phyloP scores from a whole-genome alignment of 2,797 vertebrate genomes.

The Brachymystax lenok region DNA sequence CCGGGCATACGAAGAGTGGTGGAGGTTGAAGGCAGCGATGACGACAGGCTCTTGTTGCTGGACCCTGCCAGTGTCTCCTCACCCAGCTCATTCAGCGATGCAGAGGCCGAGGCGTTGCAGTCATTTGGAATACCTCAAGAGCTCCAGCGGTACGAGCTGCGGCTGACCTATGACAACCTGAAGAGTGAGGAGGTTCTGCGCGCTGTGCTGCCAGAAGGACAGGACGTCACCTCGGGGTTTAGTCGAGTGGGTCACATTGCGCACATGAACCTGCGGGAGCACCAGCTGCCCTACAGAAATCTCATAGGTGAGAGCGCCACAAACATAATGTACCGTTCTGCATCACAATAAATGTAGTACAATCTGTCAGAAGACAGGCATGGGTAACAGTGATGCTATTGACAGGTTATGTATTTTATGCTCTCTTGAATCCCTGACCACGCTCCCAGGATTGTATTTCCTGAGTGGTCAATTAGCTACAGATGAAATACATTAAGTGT shows the following conservation, averaged over 20 bases:
- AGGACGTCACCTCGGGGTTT: slow-evolving; percentile 90
- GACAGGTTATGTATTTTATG: neutral
- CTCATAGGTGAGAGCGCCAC: slow-evolving; percentile 84
- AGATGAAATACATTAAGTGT: slow-evolving; percentile 6
- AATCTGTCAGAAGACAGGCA: neutral
- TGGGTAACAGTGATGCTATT: neutral
- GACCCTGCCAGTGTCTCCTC: slow-evolving; percentile 81
- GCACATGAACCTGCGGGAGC: slow-evolving; percentile 94
- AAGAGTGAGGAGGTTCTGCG: slow-evolving; percentile 90
- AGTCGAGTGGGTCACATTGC: slow-evolving; percentile 95
- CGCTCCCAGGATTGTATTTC: slow-evolving; percentile 3
- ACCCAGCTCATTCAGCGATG: slow-evolving; percentile 72
- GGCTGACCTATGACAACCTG: slow-evolving; percentile 89
- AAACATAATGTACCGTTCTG: neutral
- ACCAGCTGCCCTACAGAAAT: slow-evolving; percentile 89
- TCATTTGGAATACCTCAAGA: slow-evolving; percentile 74
- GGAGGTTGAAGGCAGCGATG: slow-evolving; percentile 67
- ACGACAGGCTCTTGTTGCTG: slow-evolving; percentile 82
- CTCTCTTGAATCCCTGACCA: slow-evolving; percentile 3
- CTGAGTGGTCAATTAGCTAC: slow-evolving; percentile 7
- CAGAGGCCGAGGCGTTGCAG: slow-evolving; percentile 77
- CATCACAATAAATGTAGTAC: neutral
- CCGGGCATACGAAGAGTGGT: slow-evolving; percentile 86
- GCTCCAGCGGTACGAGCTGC: slow-evolving; percentile 76
- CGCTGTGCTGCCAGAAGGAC: slow-evolving; percentile 89